Evolutionary conservation across 2,113 vertebrate genomes (phyloP), one percentile per base, ranked within the genome.

Genomic region (Perccottus glenii): DNA sequence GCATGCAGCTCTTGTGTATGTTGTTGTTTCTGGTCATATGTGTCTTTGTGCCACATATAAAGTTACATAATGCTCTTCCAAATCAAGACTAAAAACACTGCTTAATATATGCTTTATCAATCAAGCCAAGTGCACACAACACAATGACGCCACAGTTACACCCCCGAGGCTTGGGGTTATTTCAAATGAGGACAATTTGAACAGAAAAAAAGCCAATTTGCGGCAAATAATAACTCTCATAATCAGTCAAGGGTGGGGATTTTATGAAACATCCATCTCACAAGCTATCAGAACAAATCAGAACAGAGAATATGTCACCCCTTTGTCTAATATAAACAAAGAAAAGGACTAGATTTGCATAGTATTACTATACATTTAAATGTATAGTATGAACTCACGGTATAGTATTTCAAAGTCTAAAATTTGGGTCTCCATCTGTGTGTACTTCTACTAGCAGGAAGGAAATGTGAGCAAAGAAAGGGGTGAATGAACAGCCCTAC

Each of bases 401-500:
- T 36, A n/a, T 40, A 32, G 35, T 33, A 55, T 63, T 66, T 48
- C 12, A 4, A 11, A 8, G 38, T n/a, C 66, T 33, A 6, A 67
- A 51, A 64, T 74, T 11, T 60, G 42, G 4, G 35, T 74, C 70
- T 76, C 59, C 73, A 75, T 81, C 62, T 85, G 64, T 62, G 55
- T 53, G 51, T 3, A 5, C 33, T 74, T 73, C 61, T 16, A 69
- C n/a, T 59, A 36, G 12, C 40, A 65, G 44, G 40, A 36, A 64
- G 73, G 27, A 48, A 60, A 19, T 48, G n/a, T 15, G 48, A 51
- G 15, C 38, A 65, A 61, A 42, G 68, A 45, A 66, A 61, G 67
- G 72, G 44, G 55, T 70, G 75, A 80, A 74, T 77, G 73, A 86
- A 83, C 72, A 84, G 84, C 85, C 87, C 52, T 35, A 55, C 69